phyloP scores from a whole-genome alignment of 1,140 invertebrate genomes.

The Aradophagus sp. region DNA sequence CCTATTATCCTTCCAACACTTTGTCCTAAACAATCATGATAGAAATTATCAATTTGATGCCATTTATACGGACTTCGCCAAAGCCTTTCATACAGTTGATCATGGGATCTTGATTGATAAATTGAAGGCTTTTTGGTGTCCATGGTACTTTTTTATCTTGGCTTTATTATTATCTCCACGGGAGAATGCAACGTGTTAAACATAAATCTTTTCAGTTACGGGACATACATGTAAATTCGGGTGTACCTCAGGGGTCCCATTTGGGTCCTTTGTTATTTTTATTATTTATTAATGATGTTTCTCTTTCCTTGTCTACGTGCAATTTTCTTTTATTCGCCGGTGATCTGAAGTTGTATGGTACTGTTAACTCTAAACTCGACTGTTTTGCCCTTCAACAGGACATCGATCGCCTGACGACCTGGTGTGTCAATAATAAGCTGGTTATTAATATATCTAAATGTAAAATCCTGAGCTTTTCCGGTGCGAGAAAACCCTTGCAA shows the following conservation, averaged over 20 bases:
- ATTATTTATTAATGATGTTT: neutral
- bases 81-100: neutral
- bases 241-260: neutral
- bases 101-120: neutral
- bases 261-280: neutral
- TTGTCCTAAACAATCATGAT: neutral
- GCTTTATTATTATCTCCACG: neutral
- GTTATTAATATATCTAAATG: neutral
- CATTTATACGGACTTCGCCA: constrained; percentile 1
- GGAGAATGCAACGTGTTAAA: neutral
- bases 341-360: neutral
- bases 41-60: neutral
- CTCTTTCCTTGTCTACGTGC: neutral
- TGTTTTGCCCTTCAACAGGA: neutral
- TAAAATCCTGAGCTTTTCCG: neutral
- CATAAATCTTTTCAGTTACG: neutral
- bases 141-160: neutral
- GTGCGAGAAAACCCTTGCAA: neutral
- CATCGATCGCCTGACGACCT: neutral
- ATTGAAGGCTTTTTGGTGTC: neutral
- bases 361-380: neutral
- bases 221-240: neutral
- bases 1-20: neutral
- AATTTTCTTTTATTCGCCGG: neutral
- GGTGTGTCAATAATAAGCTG: neutral